Percentiles rank a stretch among this genome's conserved stretches.
phyloP scores from a whole-genome alignment of 2,888 invertebrate genomes.

The Tachina fera region DNA sequence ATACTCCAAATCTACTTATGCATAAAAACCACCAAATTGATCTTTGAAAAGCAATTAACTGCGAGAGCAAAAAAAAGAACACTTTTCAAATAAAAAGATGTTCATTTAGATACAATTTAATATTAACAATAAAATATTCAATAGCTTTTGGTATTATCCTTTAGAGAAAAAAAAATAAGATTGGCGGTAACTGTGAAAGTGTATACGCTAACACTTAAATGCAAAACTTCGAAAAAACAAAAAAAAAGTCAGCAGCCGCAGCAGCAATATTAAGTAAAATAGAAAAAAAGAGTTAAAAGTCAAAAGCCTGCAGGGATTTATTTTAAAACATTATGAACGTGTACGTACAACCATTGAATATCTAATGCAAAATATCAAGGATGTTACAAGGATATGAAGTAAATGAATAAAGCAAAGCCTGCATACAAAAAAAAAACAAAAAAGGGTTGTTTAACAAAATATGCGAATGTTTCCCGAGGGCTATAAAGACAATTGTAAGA shows the following conservation, averaged over 20 bases:
- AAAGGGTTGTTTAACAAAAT: constrained; percentile 53
- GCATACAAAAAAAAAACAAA: constrained; percentile 13
- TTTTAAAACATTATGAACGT: constrained; percentile 75
- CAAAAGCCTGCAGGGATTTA: constrained; percentile 81
- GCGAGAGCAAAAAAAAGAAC: neutral
- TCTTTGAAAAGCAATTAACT: neutral
- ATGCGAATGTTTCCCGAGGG: constrained; percentile 9
- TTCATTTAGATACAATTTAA: neutral
- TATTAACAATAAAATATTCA: constrained; percentile 74
- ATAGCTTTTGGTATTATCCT: constrained; percentile 20
- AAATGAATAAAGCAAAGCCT: constrained; percentile 74
- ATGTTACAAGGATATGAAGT: constrained; percentile 66
- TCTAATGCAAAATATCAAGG: constrained; percentile 46
- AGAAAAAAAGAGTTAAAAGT: constrained; percentile 77
- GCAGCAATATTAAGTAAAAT: constrained; percentile 34
- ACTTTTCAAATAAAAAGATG: neutral
- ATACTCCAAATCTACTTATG: too few relatives aligned
- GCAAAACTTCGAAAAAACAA: constrained; percentile 73
- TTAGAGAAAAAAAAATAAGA: constrained; percentile 8
- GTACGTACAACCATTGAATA: constrained; percentile 39
- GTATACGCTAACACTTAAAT: constrained; percentile 49
- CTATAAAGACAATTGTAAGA: constrained; percentile 31
- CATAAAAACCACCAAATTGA: neutral
- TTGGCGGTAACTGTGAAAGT: neutral
- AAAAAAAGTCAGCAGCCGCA: neutral